Percentiles rank a stretch among this genome's conserved stretches.
phyloP scores from a whole-genome alignment of 2,888 invertebrate genomes.

The Melinaea menophilus region DNA sequence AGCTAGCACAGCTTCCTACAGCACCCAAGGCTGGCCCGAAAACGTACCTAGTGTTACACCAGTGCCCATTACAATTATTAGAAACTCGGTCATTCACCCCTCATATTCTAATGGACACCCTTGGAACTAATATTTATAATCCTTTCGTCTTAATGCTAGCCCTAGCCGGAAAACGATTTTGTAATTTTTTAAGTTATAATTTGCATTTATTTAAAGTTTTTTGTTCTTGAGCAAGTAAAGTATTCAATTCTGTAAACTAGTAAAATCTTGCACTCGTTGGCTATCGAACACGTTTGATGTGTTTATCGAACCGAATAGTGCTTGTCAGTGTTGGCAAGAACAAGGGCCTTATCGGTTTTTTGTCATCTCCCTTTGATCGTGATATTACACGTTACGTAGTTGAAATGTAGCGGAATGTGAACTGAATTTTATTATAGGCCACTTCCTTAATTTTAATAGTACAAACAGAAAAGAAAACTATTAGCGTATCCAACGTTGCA shows the following conservation, averaged over 20 bases:
- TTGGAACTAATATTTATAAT: slow-evolving; percentile 44
- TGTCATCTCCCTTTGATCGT: slow-evolving; percentile 28
- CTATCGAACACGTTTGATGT: slow-evolving; percentile 22
- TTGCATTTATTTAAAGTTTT: slow-evolving; percentile 39
- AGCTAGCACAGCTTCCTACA: slow-evolving; percentile 29
- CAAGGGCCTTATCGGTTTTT: slow-evolving; percentile 26
- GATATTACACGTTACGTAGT: slow-evolving; percentile 22
- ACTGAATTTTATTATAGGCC: slow-evolving; percentile 17
- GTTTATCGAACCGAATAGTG: slow-evolving; percentile 22
- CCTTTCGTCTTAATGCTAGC: background rate
- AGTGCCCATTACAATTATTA: slow-evolving; percentile 50
- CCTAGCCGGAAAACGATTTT: slow-evolving; percentile 19
- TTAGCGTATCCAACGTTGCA: background rate
- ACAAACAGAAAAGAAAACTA: background rate
- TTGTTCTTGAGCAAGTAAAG: slow-evolving; percentile 1
- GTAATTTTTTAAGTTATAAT: slow-evolving; percentile 35
- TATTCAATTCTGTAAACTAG: slow-evolving; percentile 18
- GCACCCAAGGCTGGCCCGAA: slow-evolving; percentile 37
- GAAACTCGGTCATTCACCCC: slow-evolving; percentile 57
- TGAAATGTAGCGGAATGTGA: slow-evolving; percentile 19
- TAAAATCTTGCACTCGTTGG: slow-evolving; percentile 9
- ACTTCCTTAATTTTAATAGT: slow-evolving; percentile 10
- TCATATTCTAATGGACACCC: slow-evolving; percentile 47
- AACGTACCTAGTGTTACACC: slow-evolving; percentile 38
- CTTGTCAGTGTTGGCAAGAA: slow-evolving; percentile 21